Conservation (phyloP, 2,888 invertebrate genomes). For the Cephus spinipes region DNA sequence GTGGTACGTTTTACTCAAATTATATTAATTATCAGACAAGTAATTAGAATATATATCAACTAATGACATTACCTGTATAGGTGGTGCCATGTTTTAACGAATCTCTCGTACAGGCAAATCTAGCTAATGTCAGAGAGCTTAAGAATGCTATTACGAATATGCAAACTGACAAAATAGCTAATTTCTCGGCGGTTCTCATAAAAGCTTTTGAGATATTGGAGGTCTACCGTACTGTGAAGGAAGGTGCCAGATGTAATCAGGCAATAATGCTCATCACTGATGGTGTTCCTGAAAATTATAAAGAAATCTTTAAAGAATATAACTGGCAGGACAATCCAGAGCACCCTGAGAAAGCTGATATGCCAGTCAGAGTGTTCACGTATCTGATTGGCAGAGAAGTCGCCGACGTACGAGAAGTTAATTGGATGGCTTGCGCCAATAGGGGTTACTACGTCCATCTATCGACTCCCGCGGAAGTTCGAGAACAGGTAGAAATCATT, state of each 20-base stretch:
- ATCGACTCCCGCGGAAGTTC: constrained; percentile 95
- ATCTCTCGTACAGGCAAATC: constrained; percentile 89
- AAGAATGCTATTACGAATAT: constrained; percentile 84
- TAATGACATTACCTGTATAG: constrained; percentile 28
- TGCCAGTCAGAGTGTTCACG: constrained; percentile 95
- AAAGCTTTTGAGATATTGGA: constrained; percentile 90
- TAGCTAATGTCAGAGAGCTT: constrained; percentile 85
- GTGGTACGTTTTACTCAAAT: constrained; percentile 67
- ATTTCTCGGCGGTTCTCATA: constrained; percentile 90
- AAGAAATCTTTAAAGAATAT: constrained; percentile 90
- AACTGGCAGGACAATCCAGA: constrained; percentile 83
- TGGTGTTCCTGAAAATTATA: constrained; percentile 94
- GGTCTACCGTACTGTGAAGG: constrained; percentile 72
- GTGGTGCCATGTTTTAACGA: constrained; percentile 89
- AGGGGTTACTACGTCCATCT: constrained; percentile 97
- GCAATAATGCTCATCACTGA: constrained; percentile 99
- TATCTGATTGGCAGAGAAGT: constrained; percentile 93
- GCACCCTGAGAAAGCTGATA: constrained; percentile 64
- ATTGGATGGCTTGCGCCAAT: constrained; percentile 99
- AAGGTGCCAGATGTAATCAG: constrained; percentile 83
- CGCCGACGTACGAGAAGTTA: constrained; percentile 91
- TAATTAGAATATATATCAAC: background rate
- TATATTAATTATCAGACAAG: background rate
- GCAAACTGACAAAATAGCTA: constrained; percentile 90
- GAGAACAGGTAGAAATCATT: constrained; percentile 81